Evolutionary conservation across 2,113 vertebrate species (phyloP).

Genomic region (Lampris megalopsis): DNA sequence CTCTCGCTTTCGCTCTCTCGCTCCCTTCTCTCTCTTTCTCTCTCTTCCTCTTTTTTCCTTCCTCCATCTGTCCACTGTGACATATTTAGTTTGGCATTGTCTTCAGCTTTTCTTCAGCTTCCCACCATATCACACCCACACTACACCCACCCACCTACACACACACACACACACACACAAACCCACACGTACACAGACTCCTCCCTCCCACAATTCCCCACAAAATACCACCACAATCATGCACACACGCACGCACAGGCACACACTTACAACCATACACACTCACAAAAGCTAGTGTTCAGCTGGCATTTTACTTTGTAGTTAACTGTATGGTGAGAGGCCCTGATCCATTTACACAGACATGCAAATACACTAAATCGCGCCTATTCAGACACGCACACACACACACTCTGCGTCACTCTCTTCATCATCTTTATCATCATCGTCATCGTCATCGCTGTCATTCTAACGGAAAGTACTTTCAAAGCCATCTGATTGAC

Average conservation of each 20-base stretch:
- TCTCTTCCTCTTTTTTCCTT: not conserved
- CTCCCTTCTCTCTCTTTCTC: not conserved
- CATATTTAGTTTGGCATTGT: no score
- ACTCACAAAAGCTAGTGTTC: no score
- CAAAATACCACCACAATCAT: not conserved
- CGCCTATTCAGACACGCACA: not conserved
- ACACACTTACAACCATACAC: not conserved
- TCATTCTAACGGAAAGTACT: constrained; percentile 46
- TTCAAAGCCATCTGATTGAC: constrained; percentile 69
- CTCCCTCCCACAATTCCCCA: not conserved
- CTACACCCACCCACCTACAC: not conserved
- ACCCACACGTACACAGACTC: not conserved
- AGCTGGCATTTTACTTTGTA: no score
- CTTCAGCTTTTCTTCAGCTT: no score
- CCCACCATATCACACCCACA: no score
- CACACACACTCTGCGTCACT: not conserved
- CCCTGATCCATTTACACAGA: not conserved
- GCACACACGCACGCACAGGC: constrained; percentile 26
- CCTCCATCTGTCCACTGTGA: not conserved
- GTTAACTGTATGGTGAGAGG: no score
- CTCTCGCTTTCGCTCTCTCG: not conserved
- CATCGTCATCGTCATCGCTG: no score
- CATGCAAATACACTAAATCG: not conserved
- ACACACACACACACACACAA: not conserved
- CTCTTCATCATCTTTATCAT: not conserved